Conservation (phyloP, 2,113 vertebrate species). For the Cinclus cinclus region DNA sequence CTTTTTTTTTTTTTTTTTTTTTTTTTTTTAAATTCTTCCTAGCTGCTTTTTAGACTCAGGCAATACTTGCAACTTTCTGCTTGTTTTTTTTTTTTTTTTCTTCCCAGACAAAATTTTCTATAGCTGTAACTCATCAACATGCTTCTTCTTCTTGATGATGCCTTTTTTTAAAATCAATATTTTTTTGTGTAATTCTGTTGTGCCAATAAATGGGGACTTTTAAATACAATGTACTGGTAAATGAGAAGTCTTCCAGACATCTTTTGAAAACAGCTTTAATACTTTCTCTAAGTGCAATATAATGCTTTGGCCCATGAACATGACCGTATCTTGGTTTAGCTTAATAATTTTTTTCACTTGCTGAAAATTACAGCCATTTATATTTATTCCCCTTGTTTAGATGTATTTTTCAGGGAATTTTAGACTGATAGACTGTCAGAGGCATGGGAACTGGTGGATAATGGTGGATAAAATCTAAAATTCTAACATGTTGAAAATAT, state of each 20-base stretch:
- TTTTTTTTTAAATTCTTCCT: no score
- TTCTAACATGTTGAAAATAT: neutral
- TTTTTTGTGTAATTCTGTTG: neutral
- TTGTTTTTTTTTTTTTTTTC: neutral
- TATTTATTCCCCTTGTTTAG: neutral
- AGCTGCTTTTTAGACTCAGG: neutral
- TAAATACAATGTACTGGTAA: neutral
- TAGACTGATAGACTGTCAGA: neutral
- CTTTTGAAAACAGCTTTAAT: neutral
- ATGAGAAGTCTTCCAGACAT: neutral
- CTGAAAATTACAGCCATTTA: neutral
- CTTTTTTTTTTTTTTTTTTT: neutral
- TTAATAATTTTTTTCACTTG: neutral
- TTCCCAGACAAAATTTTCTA: neutral
- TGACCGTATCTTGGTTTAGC: neutral
- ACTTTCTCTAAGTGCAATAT: neutral
- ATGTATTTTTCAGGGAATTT: neutral
- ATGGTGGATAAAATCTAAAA: neutral
- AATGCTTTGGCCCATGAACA: neutral
- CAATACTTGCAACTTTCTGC: neutral
- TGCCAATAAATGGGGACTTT: neutral
- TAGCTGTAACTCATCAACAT: neutral
- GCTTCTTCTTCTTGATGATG: neutral
- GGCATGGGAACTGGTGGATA: neutral
- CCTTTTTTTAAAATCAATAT: neutral